These are phyloP conservation scores for Pristionchus japonicus DNA, from an alignment of 2,888 invertebrate species.

Conservation along the genomic window DNA sequence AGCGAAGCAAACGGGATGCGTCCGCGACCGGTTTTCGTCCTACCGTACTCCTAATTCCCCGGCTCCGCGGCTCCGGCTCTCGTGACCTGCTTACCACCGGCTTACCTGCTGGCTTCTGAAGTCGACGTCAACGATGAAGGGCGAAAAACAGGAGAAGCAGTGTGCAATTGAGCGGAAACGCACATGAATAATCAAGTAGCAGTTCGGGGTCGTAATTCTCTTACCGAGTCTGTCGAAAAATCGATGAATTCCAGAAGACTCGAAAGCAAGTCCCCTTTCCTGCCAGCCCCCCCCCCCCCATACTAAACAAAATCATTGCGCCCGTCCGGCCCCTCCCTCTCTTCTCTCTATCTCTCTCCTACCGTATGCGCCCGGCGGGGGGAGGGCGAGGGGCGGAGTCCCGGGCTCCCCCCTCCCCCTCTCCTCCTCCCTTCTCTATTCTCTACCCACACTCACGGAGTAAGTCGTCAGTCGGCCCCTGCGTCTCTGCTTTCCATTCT, in stretches of 20 bases:
- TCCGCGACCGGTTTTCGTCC: not conserved
- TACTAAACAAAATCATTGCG: conserved; percentile 37
- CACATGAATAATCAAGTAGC: not conserved
- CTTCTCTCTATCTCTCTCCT: not conserved
- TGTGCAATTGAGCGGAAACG: not conserved
- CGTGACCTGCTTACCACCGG: not conserved
- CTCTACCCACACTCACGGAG: not conserved
- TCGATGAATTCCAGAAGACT: conserved; percentile 8
- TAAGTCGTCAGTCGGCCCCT: not conserved
- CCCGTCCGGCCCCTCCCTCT: not conserved
- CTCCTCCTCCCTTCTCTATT: not conserved
- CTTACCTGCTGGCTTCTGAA: not conserved
- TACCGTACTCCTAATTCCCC: conserved; percentile 8
- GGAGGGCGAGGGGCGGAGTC: not conserved
- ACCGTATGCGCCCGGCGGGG: not conserved
- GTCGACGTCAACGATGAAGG: not conserved
- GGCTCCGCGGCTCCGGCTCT: not conserved
- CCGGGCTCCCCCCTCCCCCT: not conserved
- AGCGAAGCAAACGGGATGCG: conserved; percentile 18
- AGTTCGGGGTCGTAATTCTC: no score
- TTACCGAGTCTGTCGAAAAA: no score
- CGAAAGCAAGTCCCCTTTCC: conserved; percentile 10
- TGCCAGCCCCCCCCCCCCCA: not conserved
- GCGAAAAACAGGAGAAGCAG: not conserved
- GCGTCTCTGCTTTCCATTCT: conserved; percentile 20